Base-by-base conservation (phyloP, 2,888 invertebrate species). In the Cephalotes varians region DNA sequence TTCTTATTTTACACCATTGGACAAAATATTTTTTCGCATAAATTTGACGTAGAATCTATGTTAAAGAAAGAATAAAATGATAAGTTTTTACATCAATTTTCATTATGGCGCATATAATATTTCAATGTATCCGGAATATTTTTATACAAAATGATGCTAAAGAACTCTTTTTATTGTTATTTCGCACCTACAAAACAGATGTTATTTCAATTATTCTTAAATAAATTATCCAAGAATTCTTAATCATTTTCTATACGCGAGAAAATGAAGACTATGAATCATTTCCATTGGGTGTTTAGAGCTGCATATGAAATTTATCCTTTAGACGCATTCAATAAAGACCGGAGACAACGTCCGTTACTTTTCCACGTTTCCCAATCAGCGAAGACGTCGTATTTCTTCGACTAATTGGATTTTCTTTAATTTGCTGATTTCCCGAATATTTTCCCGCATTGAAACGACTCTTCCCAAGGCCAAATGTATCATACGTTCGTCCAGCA, bases 361-460 rank as follows among this genome's bases (percentile, higher is more conserved):
- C 94, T 87, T 94, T 94, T 34, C 92, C 93, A 25, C 93, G 91
- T 73, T 92, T 93, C 56, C 88, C 88, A 84, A 90, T 86, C 47
- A 90, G 82, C 5, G 92, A 85, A 1, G 92, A 88, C 1, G 90
- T 89, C 4, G 93, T 91, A 77, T 91, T 91, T 86, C 92, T 92
- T 64, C 90, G 84, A 7, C 91, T 89, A 18, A 90, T 65, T 12
- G 84, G 88, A 44, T 47, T 88, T 9, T 91, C 89, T 49, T 89
- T 85, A 5, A 86, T 72, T 44, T 87, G 85, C 44, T 90, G 89
- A 85, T 91, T 92, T 1, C 94, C 94, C 3, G 94, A 93, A 64
- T 94, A 94, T 81, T 93, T 94, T 0, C 94, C 94, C 1, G 94
- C 94, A 74, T 94, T 94, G 64, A 94, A 94, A 2, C 94, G 91